These are phyloP conservation scores for Pseudomyrmex gracilis DNA, from an alignment of 1,140 invertebrate species.

Conservation along the genomic window DNA sequence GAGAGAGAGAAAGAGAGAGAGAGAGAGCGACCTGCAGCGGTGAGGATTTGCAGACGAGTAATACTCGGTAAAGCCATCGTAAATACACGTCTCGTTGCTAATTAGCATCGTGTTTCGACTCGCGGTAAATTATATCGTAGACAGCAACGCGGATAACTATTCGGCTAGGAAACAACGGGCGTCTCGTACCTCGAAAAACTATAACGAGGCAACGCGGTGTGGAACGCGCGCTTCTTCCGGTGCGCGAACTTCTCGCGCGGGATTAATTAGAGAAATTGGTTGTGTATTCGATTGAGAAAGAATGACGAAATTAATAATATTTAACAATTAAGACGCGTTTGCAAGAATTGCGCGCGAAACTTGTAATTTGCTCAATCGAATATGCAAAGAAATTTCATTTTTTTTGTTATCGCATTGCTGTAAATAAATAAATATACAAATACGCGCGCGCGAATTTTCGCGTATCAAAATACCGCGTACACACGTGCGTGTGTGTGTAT, in stretches of 20 bases:
- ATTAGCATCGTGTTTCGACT: slow-evolving; percentile 53
- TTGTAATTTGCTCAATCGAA: too few species aligned
- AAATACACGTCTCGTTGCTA: slow-evolving; percentile 54
- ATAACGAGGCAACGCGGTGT: neutral
- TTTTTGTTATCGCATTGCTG: neutral
- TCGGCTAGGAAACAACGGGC: slow-evolving; percentile 19
- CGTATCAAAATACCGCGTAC: too few species aligned
- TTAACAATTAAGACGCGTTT: neutral
- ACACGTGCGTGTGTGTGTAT: too few species aligned
- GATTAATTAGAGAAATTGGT: slow-evolving; percentile 19
- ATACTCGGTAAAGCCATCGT: slow-evolving; percentile 43
- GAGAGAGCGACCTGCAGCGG: slow-evolving; percentile 12
- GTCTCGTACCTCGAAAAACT: slow-evolving; percentile 23
- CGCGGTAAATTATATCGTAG: slow-evolving; percentile 50
- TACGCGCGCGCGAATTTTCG: too few species aligned
- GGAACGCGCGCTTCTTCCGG: neutral
- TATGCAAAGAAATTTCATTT: too few species aligned
- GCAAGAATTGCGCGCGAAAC: neutral
- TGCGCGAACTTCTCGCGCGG: neutral
- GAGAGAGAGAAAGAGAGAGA: neutral
- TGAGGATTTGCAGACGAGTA: slow-evolving; percentile 40
- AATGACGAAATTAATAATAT: neutral
- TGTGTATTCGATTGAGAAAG: slow-evolving; percentile 4
- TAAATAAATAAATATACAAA: neutral
- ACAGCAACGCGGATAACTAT: slow-evolving; percentile 23